Base-by-base conservation (phyloP, 2,113 vertebrate genomes). In the Caranx melampygus region DNA sequence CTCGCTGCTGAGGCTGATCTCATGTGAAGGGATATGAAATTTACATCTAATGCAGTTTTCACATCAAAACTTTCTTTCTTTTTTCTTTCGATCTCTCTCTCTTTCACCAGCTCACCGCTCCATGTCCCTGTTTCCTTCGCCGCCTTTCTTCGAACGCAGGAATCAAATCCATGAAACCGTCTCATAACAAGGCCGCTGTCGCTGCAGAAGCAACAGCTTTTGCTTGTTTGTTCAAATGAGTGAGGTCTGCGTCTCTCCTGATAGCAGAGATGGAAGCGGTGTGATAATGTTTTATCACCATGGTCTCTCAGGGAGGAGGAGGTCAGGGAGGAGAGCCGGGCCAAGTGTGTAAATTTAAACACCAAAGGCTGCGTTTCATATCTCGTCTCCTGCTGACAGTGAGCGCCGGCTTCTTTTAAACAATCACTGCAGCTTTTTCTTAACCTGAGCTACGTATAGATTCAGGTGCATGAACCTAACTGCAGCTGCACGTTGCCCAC, bases 11-110 rank as follows among this genome's bases (percentile, higher is more conserved):
- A 82, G 37, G 55, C 21, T 34, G 79, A 78, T 81, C 65, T 21
- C 64, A 60, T 6, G 26, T 81, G 72, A 78, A 65, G 82, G 82
- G 75, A 63, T 59, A 33, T 69, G 20, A 62, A 52, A 76, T 60
- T 47, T 65, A 62, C 21, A 72, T 75, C 40, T 18, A 37, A 62
- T 34, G 6, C 8, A 60, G 34, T 37, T 75, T 81, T 75, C 21
- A 71, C 35, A 54, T 54, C 9, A 37, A 68, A 77, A 78, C 26
- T 61, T 64, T 67, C 2, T 9, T 57, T 31, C 14, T 6, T 42
- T 21, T 5, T 9, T 57, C 9, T 0, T 21, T 63, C 10, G 2
- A 20, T 33, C 5, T 61, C 42, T 35, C 15, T 55, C 3, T 2
- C 21, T 5, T 26, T 26, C 26, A 26, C 26, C 26, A 26, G 20